phyloP scores from a whole-genome alignment of 2,797 vertebrate species.

The Cichlasoma orientale region DNA sequence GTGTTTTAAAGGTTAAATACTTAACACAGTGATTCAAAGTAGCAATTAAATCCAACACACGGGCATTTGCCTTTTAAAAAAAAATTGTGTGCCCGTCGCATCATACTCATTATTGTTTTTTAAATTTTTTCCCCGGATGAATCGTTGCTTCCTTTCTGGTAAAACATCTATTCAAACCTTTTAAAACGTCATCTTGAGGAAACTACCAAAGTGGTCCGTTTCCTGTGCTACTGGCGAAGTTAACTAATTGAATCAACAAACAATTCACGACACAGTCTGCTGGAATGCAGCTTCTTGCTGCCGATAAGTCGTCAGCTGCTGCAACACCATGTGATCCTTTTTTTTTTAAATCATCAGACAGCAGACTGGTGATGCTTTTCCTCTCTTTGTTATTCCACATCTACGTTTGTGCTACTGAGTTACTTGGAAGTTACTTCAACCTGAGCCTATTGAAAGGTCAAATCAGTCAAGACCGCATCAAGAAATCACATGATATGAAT shows the following conservation, averaged over 20 bases:
- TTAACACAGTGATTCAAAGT: neutral
- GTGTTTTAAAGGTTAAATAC: neutral
- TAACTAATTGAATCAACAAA: slow-evolving; percentile 24
- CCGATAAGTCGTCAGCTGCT: slow-evolving; percentile 55
- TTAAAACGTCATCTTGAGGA: neutral
- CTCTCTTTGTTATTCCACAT: neutral
- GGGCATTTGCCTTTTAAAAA: neutral
- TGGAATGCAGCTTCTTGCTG: slow-evolving; percentile 25
- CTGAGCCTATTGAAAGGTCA: neutral
- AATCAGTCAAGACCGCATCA: neutral
- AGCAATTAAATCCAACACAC: neutral
- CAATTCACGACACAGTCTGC: neutral
- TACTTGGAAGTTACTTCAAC: neutral
- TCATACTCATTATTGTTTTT: neutral
- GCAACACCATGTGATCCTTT: slow-evolving; percentile 38
- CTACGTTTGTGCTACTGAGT: neutral
- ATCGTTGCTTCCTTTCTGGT: neutral
- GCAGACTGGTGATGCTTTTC: neutral
- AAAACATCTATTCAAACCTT: neutral
- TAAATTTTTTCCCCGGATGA: neutral
- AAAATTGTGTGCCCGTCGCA: neutral
- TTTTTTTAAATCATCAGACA: neutral
- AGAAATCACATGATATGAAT: neutral
- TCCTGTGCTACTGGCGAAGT: slow-evolving; percentile 11
- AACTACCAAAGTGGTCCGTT: neutral